Evolutionary conservation across 2,113 vertebrate species (phyloP).

Genomic region (Sceloporus tristichus): DNA sequence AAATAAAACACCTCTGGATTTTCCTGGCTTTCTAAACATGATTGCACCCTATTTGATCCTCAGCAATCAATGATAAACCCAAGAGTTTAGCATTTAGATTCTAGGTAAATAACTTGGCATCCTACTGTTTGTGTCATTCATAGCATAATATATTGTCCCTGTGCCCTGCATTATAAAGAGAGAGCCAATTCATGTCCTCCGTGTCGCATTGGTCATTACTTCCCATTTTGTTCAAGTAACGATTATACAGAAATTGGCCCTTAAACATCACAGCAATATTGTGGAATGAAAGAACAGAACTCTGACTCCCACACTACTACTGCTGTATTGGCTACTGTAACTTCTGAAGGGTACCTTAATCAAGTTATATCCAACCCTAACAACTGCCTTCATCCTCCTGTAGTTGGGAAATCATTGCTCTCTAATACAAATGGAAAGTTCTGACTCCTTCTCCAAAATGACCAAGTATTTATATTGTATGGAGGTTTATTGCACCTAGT

Average conservation of each 20-base stretch:
- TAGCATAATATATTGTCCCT: too few species aligned
- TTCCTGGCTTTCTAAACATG: too few species aligned
- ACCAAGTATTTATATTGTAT: too few species aligned
- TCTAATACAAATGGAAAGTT: background rate
- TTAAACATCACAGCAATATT: background rate
- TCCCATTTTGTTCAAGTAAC: background rate
- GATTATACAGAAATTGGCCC: background rate
- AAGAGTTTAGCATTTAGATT: background rate
- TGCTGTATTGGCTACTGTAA: background rate
- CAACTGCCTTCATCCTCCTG: background rate
- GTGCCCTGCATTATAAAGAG: too few species aligned
- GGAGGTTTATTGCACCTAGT: too few species aligned
- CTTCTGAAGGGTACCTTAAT: background rate
- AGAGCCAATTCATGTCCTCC: background rate
- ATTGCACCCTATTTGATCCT: background rate
- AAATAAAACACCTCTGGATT: too few species aligned
- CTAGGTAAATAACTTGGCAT: background rate
- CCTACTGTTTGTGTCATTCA: too few species aligned
- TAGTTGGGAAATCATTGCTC: background rate
- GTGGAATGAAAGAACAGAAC: background rate
- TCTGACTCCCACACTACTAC: background rate
- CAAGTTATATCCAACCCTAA: background rate
- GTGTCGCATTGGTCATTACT: background rate
- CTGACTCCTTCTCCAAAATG: background rate
- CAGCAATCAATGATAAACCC: background rate